Conservation (phyloP, 2,797 vertebrate species). For the Benthosema pterotum region DNA sequence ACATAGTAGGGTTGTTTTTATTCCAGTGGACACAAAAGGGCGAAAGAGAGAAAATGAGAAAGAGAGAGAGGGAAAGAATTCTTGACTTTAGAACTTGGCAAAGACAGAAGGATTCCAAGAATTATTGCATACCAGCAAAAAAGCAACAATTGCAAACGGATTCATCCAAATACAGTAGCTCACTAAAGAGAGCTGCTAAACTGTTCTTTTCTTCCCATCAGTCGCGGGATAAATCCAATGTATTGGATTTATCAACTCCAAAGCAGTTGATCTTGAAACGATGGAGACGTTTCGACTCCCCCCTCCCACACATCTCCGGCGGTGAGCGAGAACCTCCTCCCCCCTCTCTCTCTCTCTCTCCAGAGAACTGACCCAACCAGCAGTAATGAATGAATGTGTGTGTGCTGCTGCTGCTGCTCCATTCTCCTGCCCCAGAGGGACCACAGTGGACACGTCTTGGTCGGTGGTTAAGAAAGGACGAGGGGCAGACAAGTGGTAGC, state of each 20-base stretch:
- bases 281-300: constrained; percentile 19
- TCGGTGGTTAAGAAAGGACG: constrained; percentile 10
- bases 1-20: constrained; percentile 38
- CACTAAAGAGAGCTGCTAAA: constrained; percentile 13
- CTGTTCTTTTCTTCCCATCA: constrained; percentile 14
- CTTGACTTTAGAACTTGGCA: constrained; percentile 13
- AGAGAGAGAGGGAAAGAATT: not conserved
- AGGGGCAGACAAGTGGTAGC: constrained; percentile 13
- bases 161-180: constrained; percentile 9
- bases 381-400: constrained; percentile 39
- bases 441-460: constrained; percentile 21
- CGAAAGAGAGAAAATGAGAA: constrained; percentile 15
- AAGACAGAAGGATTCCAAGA: constrained; percentile 28
- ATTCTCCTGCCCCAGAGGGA: constrained; percentile 19
- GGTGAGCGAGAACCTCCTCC: not conserved
- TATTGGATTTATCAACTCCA: too few relatives aligned
- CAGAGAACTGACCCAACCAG: constrained; percentile 34
- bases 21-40: constrained; percentile 36
- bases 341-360: constrained; percentile 12
- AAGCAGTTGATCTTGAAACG: constrained; percentile 35
- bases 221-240: constrained; percentile 19
- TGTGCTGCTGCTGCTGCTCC: not conserved
- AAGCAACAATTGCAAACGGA: constrained; percentile 20
- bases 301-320: constrained; percentile 19
- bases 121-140: constrained; percentile 30